Conservation (phyloP, 2,888 invertebrate genomes). For the Pterostichus niger region DNA sequence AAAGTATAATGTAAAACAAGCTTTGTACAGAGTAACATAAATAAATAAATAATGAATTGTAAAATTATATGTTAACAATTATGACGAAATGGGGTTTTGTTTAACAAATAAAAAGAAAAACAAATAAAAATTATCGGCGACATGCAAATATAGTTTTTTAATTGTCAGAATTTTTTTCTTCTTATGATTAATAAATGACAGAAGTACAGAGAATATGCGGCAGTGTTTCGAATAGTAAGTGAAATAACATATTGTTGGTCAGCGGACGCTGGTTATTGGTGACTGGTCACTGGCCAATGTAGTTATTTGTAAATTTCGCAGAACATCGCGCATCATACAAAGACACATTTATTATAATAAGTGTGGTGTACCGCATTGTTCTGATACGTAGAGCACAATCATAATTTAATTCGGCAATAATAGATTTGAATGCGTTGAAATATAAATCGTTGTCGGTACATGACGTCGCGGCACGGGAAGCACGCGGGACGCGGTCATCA, state of each 20-base stretch:
- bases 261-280: no score
- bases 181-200: no score
- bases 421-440: slow-evolving; percentile 61
- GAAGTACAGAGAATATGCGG: background rate
- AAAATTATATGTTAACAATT: no score
- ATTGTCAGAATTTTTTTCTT: no score
- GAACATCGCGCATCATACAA: slow-evolving; percentile 39
- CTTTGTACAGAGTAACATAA: no score
- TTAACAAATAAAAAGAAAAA: no score
- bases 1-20: no score
- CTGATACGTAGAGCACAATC: slow-evolving; percentile 49
- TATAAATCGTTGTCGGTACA: slow-evolving; percentile 56
- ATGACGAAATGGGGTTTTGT: no score
- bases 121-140: no score
- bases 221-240: slow-evolving; percentile 5
- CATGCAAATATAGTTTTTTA: no score
- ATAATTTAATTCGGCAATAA: slow-evolving; percentile 65
- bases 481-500: slow-evolving; percentile 53
- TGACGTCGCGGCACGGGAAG: slow-evolving; percentile 24
- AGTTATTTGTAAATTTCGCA: slow-evolving; percentile 46
- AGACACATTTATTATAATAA: slow-evolving; percentile 62
- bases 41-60: no score
- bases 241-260: background rate
- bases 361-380: slow-evolving; percentile 50
- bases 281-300: background rate